A percentile compares a stretch with the other conserved stretches of the same genome.
Evolutionary conservation across 2,113 vertebrate species (phyloP).

Genomic region (Glaucidium brasilianum): DNA sequence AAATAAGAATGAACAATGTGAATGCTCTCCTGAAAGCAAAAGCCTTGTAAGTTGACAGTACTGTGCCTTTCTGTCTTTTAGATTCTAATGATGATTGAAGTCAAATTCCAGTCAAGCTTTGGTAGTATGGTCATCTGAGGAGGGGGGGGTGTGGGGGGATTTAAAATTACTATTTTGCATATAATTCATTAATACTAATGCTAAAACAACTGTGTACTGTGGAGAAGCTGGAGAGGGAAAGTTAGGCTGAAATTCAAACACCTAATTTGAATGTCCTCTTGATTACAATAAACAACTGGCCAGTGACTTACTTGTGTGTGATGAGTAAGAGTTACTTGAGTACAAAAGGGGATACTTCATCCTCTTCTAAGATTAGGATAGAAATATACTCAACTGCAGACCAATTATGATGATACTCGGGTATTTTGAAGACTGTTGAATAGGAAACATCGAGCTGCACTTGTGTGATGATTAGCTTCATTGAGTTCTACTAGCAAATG

Average conservation of each 20-base stretch:
- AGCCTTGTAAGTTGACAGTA: neutral
- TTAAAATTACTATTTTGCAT: neutral
- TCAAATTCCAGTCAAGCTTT: neutral
- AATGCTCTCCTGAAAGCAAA: neutral
- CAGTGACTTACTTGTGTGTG: neutral
- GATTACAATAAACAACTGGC: neutral
- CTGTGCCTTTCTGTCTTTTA: neutral
- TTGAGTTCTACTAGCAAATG: slow-evolving; percentile 69
- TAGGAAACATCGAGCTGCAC: slow-evolving; percentile 45
- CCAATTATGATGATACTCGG: slow-evolving; percentile 68
- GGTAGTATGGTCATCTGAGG: neutral
- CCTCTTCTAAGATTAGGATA: slow-evolving; percentile 11
- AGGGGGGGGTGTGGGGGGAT: too few species aligned
- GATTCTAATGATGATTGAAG: neutral
- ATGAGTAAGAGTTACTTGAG: neutral
- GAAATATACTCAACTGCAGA: slow-evolving; percentile 41
- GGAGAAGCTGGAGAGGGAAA: neutral
- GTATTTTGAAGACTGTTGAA: slow-evolving; percentile 65
- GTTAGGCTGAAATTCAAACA: neutral
- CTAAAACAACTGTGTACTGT: neutral
- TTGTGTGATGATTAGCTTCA: slow-evolving; percentile 71
- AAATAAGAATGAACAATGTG: neutral
- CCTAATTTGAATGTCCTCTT: neutral
- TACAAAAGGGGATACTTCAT: slow-evolving; percentile 18
- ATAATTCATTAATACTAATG: neutral